These are phyloP conservation scores for Dilophus febrilis DNA, from an alignment of 2,888 invertebrate species.

Conservation along the genomic window DNA sequence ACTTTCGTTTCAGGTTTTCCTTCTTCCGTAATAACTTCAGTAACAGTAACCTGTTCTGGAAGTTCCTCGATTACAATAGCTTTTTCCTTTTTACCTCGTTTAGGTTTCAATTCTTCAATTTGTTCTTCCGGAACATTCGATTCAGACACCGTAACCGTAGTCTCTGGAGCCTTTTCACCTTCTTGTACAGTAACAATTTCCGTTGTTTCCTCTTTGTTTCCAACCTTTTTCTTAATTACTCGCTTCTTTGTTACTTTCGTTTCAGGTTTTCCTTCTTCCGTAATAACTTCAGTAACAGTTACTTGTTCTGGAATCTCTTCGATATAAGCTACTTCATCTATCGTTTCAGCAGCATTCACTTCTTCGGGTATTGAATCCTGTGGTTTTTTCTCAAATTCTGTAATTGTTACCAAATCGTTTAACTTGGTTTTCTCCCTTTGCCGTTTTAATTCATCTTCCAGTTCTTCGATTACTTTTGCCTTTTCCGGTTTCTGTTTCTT, in stretches of 20 bases:
- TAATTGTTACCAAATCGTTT: no score
- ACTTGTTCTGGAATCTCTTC: constrained; percentile 32
- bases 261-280: constrained; percentile 21
- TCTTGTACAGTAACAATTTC: constrained; percentile 19
- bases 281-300: constrained; percentile 20
- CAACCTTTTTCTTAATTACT: constrained; percentile 30
- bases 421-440: no score
- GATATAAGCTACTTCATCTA: constrained; percentile 23
- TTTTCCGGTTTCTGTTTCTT: neutral
- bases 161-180: constrained; percentile 25
- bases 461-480: constrained; percentile 17
- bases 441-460: constrained; percentile 6
- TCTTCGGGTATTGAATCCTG: constrained; percentile 32
- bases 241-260: constrained; percentile 26
- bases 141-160: constrained; percentile 16
- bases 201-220: constrained; percentile 22
- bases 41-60: constrained; percentile 20
- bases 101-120: constrained; percentile 4
- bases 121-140: constrained; percentile 11
- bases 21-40: constrained; percentile 22
- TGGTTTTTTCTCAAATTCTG: constrained; percentile 21
- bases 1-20: constrained; percentile 17
- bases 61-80: constrained; percentile 13
- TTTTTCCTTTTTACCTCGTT: constrained; percentile 4
- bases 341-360: constrained; percentile 23